phyloP scores from a whole-genome alignment of 1,140 invertebrate genomes.

The Episyrphus balteatus region DNA sequence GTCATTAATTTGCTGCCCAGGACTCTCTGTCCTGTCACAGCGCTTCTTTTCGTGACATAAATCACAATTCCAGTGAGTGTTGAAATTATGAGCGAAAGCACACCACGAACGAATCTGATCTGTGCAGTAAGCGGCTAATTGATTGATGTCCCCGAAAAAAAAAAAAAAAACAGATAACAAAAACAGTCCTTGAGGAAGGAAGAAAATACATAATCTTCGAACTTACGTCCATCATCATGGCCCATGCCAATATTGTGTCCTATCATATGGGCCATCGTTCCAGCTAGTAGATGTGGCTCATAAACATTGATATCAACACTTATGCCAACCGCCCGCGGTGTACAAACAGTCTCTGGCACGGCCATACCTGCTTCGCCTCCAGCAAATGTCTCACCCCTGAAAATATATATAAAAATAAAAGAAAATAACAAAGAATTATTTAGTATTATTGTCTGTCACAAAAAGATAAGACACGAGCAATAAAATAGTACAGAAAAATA shows the following conservation, averaged over 20 bases:
- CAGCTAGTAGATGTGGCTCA: conserved; percentile 85
- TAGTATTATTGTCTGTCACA: neutral
- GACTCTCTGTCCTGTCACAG: no score
- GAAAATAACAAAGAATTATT: no score
- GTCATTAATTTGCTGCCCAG: no score
- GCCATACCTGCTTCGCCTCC: conserved; percentile 84
- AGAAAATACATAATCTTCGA: neutral
- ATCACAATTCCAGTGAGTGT: no score
- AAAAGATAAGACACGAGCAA: conserved; percentile 1
- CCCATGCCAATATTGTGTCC: conserved; percentile 93
- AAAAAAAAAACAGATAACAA: no score
- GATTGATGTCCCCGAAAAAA: neutral
- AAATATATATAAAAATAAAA: conserved; percentile 12
- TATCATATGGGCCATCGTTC: conserved; percentile 92
- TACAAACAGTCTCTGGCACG: conserved; percentile 83
- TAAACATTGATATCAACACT: conserved; percentile 86
- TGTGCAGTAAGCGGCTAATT: conserved; percentile 1
- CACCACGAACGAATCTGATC: neutral
- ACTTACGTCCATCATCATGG: conserved; percentile 79
- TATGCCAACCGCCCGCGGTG: conserved; percentile 78
- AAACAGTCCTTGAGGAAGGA: no score
- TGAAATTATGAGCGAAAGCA: neutral
- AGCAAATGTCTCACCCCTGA: conserved; percentile 69
- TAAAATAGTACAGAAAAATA: neutral
- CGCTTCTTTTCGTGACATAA: no score